Evolutionary conservation across 2,888 invertebrate species (phyloP).

Genomic region (Drosophila birchii): DNA sequence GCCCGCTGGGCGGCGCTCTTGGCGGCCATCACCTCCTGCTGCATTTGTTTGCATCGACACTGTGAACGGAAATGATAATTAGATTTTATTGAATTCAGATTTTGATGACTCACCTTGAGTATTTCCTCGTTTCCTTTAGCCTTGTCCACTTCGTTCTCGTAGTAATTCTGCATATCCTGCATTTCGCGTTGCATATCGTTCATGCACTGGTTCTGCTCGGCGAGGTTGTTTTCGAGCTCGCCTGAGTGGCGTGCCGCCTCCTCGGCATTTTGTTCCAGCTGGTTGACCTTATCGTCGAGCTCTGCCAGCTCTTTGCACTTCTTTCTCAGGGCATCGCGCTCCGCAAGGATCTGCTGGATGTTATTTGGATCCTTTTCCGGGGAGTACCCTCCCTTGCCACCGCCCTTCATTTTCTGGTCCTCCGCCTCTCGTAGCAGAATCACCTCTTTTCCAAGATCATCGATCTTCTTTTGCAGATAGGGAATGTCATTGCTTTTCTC

Average conservation of each 20-base stretch:
- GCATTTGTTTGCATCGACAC: slow-evolving; percentile 65
- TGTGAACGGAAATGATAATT: slow-evolving; percentile 6
- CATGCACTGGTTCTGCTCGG: slow-evolving; percentile 59
- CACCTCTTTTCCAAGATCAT: slow-evolving; percentile 74
- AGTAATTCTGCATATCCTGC: slow-evolving; percentile 73
- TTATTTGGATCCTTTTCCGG: slow-evolving; percentile 63
- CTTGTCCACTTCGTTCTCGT: slow-evolving; percentile 67
- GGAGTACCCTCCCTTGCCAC: slow-evolving; percentile 22
- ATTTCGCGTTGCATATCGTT: slow-evolving; percentile 70
- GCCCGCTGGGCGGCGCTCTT: slow-evolving; percentile 61
- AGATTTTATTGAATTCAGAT: background rate
- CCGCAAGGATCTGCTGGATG: slow-evolving; percentile 69
- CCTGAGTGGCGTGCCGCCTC: slow-evolving; percentile 48
- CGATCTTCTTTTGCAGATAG: slow-evolving; percentile 76
- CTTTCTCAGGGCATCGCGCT: slow-evolving; percentile 75
- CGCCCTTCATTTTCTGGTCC: slow-evolving; percentile 57
- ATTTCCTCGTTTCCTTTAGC: slow-evolving; percentile 63
- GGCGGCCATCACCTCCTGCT: slow-evolving; percentile 59
- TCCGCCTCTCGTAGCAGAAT: slow-evolving; percentile 69
- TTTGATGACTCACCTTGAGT: slow-evolving; percentile 51
- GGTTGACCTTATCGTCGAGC: slow-evolving; percentile 51
- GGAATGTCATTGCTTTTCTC: slow-evolving; percentile 71
- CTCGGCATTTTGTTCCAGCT: slow-evolving; percentile 54
- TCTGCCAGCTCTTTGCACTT: slow-evolving; percentile 58
- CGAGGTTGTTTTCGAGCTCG: slow-evolving; percentile 52